Base-by-base conservation (phyloP, 2,113 vertebrate species). In the Syngnathoides biaculeatus region DNA sequence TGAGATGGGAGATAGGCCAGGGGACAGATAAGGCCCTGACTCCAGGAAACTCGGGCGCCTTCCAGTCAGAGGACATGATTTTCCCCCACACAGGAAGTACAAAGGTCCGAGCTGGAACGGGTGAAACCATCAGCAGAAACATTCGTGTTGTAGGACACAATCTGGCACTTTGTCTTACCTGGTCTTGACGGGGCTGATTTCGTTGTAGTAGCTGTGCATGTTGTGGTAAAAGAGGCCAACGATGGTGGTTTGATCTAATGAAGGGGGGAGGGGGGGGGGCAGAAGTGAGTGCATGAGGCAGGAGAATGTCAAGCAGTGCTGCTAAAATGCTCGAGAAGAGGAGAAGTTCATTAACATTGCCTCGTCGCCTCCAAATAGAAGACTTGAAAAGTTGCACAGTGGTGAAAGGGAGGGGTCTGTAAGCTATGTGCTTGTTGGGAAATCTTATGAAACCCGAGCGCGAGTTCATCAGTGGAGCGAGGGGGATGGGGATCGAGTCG, bases 141-240 rank as follows among this genome's bases (percentile, higher is more conserved):
- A 57, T 57, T 55, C 10, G 30, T 50, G 62, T 50, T 42, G 65
- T 48, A 35, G 48, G 4, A 69, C 30, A 42, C 13, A 38, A 20
- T 48, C 48, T 35, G 11, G 26, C 20, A 13, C 4, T 10, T 11
- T 13, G 39, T 19, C 92, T 93, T 83, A 99, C 97, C 84, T 94
- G 64, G 95, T 98, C 72, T 91, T 86, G 38, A 75, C 39, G 0
- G 97, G 95, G 63, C 80, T 88, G 87, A 99, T 97, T 69, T 82
- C 87, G 45, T 70, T 87, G 79, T 98, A 93, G 87, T 92, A 93
- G 55, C 30, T 85, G 79, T 99, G 95, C 92, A 98, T 89, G 22
- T 85, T 93, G 65, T 95, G 95, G 88, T 98, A 99, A 7, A 95
- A 91, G 19, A 99, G 92, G 22, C 97, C 96, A 0, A 98, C 95